These are phyloP conservation scores for Lanius ludovicianus DNA, from an alignment of 2,113 vertebrate species.

Conservation along the genomic window DNA sequence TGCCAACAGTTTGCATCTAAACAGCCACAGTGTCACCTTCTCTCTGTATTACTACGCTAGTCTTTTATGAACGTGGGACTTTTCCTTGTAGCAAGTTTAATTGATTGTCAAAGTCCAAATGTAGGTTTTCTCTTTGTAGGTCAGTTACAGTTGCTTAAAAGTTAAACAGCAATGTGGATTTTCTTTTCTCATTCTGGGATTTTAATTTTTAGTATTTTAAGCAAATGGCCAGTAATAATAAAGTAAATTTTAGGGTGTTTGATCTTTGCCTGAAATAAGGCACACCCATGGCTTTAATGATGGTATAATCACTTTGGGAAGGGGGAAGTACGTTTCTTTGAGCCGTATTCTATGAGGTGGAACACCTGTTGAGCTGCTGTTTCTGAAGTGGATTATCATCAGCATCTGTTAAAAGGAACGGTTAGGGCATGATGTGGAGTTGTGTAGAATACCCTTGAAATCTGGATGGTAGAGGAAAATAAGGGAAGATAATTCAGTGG, in stretches of 20 bases:
- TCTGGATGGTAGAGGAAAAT: neutral
- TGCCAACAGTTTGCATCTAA: neutral
- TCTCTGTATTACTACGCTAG: neutral
- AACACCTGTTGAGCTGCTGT: neutral
- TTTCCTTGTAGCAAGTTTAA: neutral
- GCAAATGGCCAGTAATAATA: neutral
- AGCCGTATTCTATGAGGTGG: neutral
- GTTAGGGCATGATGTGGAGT: neutral
- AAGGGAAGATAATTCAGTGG: neutral
- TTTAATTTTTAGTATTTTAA: neutral
- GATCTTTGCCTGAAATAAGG: neutral
- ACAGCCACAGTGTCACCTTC: neutral
- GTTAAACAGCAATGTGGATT: neutral
- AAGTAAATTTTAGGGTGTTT: neutral
- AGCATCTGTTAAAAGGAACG: neutral
- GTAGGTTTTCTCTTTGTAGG: neutral
- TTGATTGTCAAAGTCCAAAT: neutral
- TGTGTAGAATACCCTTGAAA: neutral
- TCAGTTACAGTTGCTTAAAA: neutral
- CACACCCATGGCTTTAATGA: neutral
- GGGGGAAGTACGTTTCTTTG: neutral
- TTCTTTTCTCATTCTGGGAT: neutral
- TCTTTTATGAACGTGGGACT: neutral
- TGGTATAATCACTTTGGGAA: neutral
- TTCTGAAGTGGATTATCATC: neutral